Percentiles rank a stretch among this genome's conserved stretches.
Conservation (phyloP, 1,140 invertebrate species). For the Drosophila sp. region DNA sequence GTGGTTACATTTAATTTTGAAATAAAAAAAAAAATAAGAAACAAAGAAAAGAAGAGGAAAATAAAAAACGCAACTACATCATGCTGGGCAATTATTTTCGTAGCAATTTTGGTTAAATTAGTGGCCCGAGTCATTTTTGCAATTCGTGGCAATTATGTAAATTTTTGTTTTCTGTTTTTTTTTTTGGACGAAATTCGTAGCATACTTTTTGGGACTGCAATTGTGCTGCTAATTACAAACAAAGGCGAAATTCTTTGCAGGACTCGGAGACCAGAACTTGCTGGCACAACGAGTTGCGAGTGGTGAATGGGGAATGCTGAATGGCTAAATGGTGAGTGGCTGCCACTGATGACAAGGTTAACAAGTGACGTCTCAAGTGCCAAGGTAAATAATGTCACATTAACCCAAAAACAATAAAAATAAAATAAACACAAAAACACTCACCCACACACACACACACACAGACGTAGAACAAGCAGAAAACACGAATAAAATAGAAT, state of each 20-base stretch:
- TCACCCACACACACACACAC: too few relatives aligned
- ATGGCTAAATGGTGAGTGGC: neutral
- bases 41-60: slow-evolving; percentile 41
- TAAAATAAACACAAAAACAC: slow-evolving; percentile 11
- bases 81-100: slow-evolving; percentile 69
- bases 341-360: slow-evolving; percentile 12
- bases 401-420: neutral
- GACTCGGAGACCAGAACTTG: neutral
- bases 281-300: neutral
- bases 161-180: slow-evolving; percentile 6
- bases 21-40: slow-evolving; percentile 59
- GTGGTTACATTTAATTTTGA: slow-evolving; percentile 53
- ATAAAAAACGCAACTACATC: slow-evolving; percentile 43
- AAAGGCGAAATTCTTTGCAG: slow-evolving; percentile 35
- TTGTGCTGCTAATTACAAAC: slow-evolving; percentile 52
- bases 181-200: slow-evolving; percentile 30
- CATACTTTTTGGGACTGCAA: slow-evolving; percentile 51
- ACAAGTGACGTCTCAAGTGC: slow-evolving; percentile 52
- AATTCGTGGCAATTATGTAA: slow-evolving; percentile 56
- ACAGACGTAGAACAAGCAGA: neutral
- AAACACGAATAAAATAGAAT: slow-evolving; percentile 31
- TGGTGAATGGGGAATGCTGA: too few relatives aligned
- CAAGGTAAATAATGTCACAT: slow-evolving; percentile 44
- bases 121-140: slow-evolving; percentile 55
- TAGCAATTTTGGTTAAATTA: slow-evolving; percentile 71